Evolutionary conservation across 2,888 invertebrate species (phyloP).

Genomic region (Dolomedes plantarius): DNA sequence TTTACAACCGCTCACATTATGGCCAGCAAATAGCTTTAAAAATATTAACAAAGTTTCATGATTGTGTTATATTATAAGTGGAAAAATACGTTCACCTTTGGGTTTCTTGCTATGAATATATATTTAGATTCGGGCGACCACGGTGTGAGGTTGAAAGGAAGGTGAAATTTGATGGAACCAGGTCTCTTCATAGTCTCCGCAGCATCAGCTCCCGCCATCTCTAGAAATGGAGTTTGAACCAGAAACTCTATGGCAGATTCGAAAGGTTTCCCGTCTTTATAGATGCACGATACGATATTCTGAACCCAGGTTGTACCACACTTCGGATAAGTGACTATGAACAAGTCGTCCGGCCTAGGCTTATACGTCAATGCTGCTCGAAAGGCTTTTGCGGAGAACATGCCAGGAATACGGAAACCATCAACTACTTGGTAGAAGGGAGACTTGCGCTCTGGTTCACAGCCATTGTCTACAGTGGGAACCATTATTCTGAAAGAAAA

Average conservation of each 20-base stretch:
- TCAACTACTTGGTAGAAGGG: slow-evolving; percentile 51
- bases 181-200: slow-evolving; percentile 48
- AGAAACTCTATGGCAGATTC: slow-evolving; percentile 38
- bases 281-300: slow-evolving; percentile 59
- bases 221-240: slow-evolving; percentile 46
- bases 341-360: slow-evolving; percentile 60
- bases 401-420: slow-evolving; percentile 29
- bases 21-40: too few species aligned
- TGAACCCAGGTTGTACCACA: slow-evolving; percentile 71
- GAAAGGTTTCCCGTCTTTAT: slow-evolving; percentile 31
- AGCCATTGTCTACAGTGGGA: not conserved
- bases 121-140: slow-evolving; percentile 48
- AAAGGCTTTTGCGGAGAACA: slow-evolving; percentile 44
- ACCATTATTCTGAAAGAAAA: not conserved
- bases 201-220: slow-evolving; percentile 49
- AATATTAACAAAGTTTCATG: too few species aligned
- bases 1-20: too few species aligned
- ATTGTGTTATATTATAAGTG: too few species aligned
- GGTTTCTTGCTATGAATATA: slow-evolving; percentile 59
- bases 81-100: too few species aligned
- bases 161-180: slow-evolving; percentile 72
- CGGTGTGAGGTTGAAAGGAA: slow-evolving; percentile 44
- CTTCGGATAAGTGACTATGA: slow-evolving; percentile 67
- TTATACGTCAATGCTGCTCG: slow-evolving; percentile 46
- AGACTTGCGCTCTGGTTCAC: not conserved